These are phyloP conservation scores for Sorex fumeus DNA, from an alignment of 2,113 vertebrate genomes.

Conservation along the genomic window DNA sequence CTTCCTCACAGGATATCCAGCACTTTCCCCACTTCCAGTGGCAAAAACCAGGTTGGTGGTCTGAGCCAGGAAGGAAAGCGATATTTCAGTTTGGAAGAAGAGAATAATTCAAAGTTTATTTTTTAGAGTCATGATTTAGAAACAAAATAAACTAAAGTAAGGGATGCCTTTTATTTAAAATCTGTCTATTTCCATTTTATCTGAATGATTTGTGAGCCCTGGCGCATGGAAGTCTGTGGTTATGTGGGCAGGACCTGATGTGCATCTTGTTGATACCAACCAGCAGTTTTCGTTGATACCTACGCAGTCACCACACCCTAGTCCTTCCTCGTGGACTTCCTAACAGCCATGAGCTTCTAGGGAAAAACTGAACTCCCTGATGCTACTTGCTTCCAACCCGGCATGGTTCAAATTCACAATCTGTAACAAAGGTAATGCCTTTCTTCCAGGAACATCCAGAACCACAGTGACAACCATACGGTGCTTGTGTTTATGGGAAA, in stretches of 20 bases:
- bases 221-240: background rate
- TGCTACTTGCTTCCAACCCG: background rate
- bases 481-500: background rate
- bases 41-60: constrained; percentile 61
- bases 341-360: background rate
- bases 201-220: constrained; percentile 1
- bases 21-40: constrained; percentile 66
- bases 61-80: constrained; percentile 61
- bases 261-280: background rate
- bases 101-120: constrained; percentile 61
- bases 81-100: constrained; percentile 68
- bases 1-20: constrained; percentile 66
- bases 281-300: background rate
- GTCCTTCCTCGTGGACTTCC: background rate
- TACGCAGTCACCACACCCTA: background rate
- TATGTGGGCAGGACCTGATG: background rate
- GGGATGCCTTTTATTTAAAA: constrained; percentile 56
- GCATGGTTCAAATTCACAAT: background rate
- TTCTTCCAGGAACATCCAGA: background rate
- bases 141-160: constrained; percentile 54
- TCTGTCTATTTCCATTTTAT: constrained; percentile 44
- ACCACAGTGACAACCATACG: background rate
- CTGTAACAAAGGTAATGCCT: background rate
- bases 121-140: constrained; percentile 65
- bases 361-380: background rate